Evolutionary conservation across 2,113 vertebrate species (phyloP), one percentile per base, ranked within the genome.

Genomic region (Sorex araneus): DNA sequence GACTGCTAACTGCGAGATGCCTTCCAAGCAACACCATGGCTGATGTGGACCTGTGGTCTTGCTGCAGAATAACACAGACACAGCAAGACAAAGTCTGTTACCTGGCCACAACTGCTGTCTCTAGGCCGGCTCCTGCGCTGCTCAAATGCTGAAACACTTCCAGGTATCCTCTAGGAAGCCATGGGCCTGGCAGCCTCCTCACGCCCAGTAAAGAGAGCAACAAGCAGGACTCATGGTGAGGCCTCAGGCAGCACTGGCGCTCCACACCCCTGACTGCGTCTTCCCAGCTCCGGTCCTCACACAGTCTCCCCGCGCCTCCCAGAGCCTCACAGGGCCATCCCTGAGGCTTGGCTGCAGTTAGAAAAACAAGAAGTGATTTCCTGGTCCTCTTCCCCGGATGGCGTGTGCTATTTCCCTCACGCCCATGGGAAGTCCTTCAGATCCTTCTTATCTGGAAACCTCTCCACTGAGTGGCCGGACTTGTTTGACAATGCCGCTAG

Each of bases 361-460:
- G 79, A 81, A 96, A 95, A 96, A 95, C 93, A 95, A 97, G 57
- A 89, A 95, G 89, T 36, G 36, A 86, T 94, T 97, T 96, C 96
- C 97, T 93, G 94, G 84, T 92, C 87, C 63, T 84, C 92, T 96
- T 96, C 91, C 70, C 94, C 91, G 40, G 94, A 96, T 94, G 96
- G 84, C 3, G 80, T 85, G 45, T 63, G 80, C 4, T 12, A 94
- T 92, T 96, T 95, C 92, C 95, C 94, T 92, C 87, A 90, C 95
- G 94, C 94, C 97, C 95, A 96, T 47, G 78, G 96, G 96, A 97
- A 96, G 96, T 96, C 97, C 94, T 97, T 96, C 91, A 94, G 82
- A 69, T 91, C 93, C 70, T 93, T 91, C 94, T 96, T 96, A 96
- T 94, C 95, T 91, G 69, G 69, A 94, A 95, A 84, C 57, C 87